Evolutionary conservation across 2,113 vertebrate genomes (phyloP).

Genomic region (Procavia capensis): DNA sequence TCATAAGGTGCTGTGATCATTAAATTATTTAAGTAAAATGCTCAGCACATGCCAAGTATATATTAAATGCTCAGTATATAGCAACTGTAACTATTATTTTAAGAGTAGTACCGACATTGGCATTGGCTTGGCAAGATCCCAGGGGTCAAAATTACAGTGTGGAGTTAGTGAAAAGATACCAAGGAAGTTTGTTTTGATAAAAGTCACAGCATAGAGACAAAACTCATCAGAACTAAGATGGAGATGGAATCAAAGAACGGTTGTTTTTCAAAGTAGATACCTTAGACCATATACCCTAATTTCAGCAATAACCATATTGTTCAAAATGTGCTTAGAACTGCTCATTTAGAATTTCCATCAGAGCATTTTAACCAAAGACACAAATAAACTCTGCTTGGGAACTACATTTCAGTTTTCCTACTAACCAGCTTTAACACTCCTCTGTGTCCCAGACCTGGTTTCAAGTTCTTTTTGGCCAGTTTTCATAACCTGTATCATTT

Average conservation of each 20-base stretch:
- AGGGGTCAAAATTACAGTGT: neutral
- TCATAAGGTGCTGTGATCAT: neutral
- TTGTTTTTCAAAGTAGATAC: neutral
- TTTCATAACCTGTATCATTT: neutral
- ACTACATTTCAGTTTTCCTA: neutral
- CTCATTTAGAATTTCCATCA: neutral
- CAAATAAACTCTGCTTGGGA: neutral
- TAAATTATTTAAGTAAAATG: neutral
- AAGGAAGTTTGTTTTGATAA: neutral
- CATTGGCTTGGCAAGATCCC: too few relatives aligned
- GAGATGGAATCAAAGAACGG: neutral
- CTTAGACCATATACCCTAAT: neutral
- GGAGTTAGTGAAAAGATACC: neutral
- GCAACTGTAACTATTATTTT: neutral
- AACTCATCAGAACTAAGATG: neutral
- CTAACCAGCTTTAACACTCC: conserved; percentile 21
- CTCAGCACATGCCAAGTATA: neutral
- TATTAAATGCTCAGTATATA: neutral
- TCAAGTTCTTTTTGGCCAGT: conserved; percentile 28
- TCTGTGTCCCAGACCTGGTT: neutral
- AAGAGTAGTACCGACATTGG: too few relatives aligned
- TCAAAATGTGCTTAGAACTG: neutral
- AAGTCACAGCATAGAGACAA: neutral
- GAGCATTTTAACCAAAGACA: neutral
- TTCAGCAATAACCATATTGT: conserved; percentile 1